Percentiles rank a stretch among this genome's conserved stretches.
These are phyloP conservation scores for Anticlea derivata DNA, from an alignment of 2,888 invertebrate species.

Conservation along the genomic window DNA sequence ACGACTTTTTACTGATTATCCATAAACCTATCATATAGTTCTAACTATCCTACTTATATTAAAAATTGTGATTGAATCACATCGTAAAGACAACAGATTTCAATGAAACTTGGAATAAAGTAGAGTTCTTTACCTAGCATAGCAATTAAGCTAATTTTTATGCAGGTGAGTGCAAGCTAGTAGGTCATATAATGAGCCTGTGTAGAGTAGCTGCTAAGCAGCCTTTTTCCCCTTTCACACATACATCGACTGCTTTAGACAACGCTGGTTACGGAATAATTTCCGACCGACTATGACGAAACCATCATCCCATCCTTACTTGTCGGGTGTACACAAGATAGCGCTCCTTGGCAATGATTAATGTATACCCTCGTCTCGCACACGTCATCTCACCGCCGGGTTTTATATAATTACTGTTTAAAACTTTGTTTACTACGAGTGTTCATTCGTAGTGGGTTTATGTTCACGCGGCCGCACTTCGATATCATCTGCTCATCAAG, in stretches of 20 bases:
- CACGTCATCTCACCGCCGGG: constrained; percentile 59
- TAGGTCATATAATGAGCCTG: too few species aligned
- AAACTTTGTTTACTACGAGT: constrained; percentile 56
- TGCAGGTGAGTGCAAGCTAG: too few species aligned
- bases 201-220: too few species aligned
- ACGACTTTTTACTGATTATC: neutral
- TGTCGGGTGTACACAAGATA: constrained; percentile 59
- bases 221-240: too few species aligned
- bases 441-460: constrained; percentile 38
- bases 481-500: constrained; percentile 11
- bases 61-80: too few species aligned
- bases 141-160: too few species aligned
- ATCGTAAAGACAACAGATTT: too few species aligned
- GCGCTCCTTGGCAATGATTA: constrained; percentile 67
- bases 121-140: too few species aligned
- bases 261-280: neutral
- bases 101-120: too few species aligned
- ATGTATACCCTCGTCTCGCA: constrained; percentile 66
- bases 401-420: constrained; percentile 67
- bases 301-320: constrained; percentile 40
- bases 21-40: too few species aligned
- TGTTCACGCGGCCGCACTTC: constrained; percentile 11
- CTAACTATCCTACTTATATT: too few species aligned
- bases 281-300: neutral
- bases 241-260: too few species aligned